Percentiles rank a stretch among this genome's conserved stretches.
Evolutionary conservation across 2,113 vertebrate species (phyloP).

Genomic region (Tragelaphus buxtoni): DNA sequence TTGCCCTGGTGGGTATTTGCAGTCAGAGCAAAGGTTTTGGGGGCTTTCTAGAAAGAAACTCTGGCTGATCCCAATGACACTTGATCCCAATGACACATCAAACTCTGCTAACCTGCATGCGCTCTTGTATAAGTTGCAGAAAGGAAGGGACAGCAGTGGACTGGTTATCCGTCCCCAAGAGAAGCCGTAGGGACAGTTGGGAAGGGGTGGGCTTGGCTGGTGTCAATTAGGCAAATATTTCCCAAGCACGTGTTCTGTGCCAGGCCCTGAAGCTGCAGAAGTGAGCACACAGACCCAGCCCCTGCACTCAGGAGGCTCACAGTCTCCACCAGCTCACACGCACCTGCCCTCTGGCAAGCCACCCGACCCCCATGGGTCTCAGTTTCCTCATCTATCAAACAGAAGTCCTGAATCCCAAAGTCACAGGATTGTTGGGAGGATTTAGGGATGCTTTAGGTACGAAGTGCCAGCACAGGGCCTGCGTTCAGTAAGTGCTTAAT

Average conservation of each 20-base stretch:
- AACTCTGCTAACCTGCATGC: background rate
- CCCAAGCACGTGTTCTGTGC: fast-evolving
- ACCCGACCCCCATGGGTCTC: background rate
- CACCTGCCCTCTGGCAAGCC: too few species aligned
- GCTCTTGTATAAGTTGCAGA: background rate
- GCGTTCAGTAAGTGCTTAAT: background rate
- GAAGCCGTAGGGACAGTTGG: fast-evolving
- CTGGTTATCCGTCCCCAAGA: fast-evolving
- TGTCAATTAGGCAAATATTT: background rate
- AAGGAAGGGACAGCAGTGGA: background rate
- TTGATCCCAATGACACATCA: background rate
- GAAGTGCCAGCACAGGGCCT: background rate
- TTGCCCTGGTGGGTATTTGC: too few species aligned
- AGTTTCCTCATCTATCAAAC: background rate
- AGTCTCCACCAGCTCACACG: background rate
- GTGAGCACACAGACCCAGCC: fast-evolving
- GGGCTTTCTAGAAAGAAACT: background rate
- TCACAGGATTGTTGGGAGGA: background rate
- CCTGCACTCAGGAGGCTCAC: fast-evolving
- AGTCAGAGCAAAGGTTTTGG: background rate
- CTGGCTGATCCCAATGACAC: background rate
- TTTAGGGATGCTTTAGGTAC: fast-evolving
- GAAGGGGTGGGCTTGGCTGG: background rate
- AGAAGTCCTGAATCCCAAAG: background rate
- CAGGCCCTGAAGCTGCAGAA: background rate